Evolutionary conservation across 2,797 vertebrate species (phyloP).

Genomic region (Trachurus trachurus): DNA sequence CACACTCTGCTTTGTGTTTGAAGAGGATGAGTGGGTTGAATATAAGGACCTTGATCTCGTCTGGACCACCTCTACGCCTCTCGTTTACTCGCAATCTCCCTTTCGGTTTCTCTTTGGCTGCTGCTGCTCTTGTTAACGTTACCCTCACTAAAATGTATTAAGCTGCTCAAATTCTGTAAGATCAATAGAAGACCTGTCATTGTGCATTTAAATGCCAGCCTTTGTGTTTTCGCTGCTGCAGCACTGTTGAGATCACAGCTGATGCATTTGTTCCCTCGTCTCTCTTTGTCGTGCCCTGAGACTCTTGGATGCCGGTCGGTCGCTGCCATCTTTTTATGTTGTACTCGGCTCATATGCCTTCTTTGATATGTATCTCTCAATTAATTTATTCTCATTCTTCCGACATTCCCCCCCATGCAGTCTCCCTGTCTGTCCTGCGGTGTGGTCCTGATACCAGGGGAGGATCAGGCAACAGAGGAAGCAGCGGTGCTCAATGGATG

Average conservation of each 20-base stretch:
- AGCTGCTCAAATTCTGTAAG: background rate
- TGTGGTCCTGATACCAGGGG: conserved; percentile 83
- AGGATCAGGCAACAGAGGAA: conserved; percentile 87
- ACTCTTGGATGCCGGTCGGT: background rate
- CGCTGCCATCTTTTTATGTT: conserved; percentile 7
- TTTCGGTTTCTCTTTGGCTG: background rate
- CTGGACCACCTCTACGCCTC: background rate
- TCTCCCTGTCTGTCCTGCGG: conserved; percentile 90
- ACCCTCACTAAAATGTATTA: background rate
- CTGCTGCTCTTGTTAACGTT: background rate
- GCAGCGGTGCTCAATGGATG: conserved; percentile 89
- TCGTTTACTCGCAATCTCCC: conserved; percentile 24
- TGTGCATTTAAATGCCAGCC: conserved; percentile 7
- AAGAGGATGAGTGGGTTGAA: conserved; percentile 38
- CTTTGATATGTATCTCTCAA: conserved; percentile 24
- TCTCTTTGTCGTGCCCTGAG: background rate
- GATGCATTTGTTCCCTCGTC: background rate
- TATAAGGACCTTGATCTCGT: conserved; percentile 31
- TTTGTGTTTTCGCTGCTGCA: background rate
- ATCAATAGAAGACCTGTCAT: background rate
- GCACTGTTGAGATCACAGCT: background rate
- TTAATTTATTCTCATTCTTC: conserved; percentile 46
- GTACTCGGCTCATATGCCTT: conserved; percentile 2
- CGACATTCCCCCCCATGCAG: conserved; percentile 75
- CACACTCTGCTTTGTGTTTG: conserved; percentile 22